phyloP scores from a whole-genome alignment of 2,113 vertebrate species.

The Montifringilla adamsi region DNA sequence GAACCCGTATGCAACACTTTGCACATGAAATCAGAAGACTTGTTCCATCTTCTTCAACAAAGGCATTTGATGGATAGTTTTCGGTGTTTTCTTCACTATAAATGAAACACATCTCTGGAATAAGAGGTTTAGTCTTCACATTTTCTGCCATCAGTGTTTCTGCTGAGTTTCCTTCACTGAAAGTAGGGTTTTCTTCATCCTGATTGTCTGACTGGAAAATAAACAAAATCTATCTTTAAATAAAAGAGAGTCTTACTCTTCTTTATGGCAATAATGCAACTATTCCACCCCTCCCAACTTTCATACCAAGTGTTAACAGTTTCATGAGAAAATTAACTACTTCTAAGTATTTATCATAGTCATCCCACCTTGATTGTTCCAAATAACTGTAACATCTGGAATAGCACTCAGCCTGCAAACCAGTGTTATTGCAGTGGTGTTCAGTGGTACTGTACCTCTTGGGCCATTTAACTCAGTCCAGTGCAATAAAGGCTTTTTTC shows the following conservation, averaged over 20 bases:
- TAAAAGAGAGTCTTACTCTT: background rate
- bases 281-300: background rate
- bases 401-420: background rate
- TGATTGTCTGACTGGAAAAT: conserved; percentile 82
- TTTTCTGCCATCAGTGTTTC: background rate
- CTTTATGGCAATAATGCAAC: background rate
- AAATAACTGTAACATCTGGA: background rate
- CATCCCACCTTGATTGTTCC: background rate
- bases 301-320: background rate
- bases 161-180: conserved; percentile 39
- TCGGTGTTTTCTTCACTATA: conserved; percentile 86
- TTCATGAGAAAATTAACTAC: background rate
- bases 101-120: conserved; percentile 96
- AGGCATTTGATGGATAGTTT: conserved; percentile 84
- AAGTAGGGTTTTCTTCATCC: conserved; percentile 68
- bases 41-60: conserved; percentile 91
- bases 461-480: background rate
- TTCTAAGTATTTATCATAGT: background rate
- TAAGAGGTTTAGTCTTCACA: conserved; percentile 83
- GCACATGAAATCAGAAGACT: conserved; percentile 89
- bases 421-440: background rate
- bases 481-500: background rate
- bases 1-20: conserved; percentile 87
- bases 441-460: background rate
- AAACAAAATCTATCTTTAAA: conserved; percentile 25